Percentiles rank a stretch among this genome's conserved stretches.
These are phyloP conservation scores for Oscheius sp. DNA, from an alignment of 2,888 invertebrate genomes.

Conservation along the genomic window DNA sequence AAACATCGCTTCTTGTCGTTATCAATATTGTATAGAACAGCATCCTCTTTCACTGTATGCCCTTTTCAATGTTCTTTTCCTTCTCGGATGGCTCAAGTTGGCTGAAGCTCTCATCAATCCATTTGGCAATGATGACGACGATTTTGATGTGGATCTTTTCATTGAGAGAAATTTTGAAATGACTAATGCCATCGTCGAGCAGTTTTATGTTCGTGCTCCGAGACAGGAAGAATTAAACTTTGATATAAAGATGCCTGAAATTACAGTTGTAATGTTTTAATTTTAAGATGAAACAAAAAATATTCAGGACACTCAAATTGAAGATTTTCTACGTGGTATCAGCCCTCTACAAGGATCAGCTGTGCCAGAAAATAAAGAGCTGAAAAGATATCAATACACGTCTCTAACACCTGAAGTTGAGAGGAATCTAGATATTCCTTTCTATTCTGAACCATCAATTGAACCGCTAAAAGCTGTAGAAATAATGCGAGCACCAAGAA, in stretches of 20 bases:
- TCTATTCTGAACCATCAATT: no score
- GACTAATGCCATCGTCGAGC: not conserved
- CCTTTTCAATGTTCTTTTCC: not conserved
- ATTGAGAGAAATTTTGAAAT: slow-evolving; percentile 47
- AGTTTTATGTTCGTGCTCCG: not conserved
- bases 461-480: no score
- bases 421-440: no score
- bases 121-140: slow-evolving; percentile 60
- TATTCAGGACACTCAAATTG: not conserved
- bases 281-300: no score
- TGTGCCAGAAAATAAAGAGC: not conserved
- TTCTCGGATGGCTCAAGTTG: not conserved
- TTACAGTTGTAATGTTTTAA: no score
- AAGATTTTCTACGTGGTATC: not conserved
- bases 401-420: no score
- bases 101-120: slow-evolving; percentile 52
- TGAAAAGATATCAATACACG: no score
- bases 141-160: slow-evolving; percentile 54
- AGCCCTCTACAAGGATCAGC: not conserved
- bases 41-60: not conserved
- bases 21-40: no score
- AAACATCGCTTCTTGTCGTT: no score
- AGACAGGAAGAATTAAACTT: no score
- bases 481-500: no score
- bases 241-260: not conserved